These are phyloP conservation scores for Andrena hattorfiana DNA, from an alignment of 2,888 invertebrate species.

Conservation along the genomic window DNA sequence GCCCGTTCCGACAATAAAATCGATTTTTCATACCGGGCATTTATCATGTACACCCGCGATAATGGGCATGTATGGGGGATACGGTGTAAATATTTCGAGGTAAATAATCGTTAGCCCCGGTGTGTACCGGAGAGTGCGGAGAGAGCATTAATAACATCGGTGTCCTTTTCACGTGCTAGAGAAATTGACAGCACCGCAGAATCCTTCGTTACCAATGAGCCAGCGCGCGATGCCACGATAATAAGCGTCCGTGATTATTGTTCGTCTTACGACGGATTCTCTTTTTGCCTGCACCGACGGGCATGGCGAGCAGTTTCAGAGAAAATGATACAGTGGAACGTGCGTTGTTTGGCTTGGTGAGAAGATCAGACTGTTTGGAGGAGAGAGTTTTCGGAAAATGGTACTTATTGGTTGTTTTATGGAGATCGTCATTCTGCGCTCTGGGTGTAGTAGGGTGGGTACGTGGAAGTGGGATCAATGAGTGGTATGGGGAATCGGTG, in stretches of 20 bases:
- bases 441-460: too few species aligned
- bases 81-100: slow-evolving; percentile 74
- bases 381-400: background rate
- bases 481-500: too few species aligned
- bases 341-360: too few species aligned
- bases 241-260: slow-evolving; percentile 21
- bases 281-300: background rate
- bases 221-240: background rate
- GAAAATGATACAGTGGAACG: background rate
- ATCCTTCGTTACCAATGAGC: slow-evolving; percentile 63
- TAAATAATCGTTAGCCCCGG: slow-evolving; percentile 71
- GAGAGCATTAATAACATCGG: slow-evolving; percentile 70
- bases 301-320: background rate
- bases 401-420: too few species aligned
- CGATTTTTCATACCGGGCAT: slow-evolving; percentile 74
- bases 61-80: slow-evolving; percentile 70
- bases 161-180: slow-evolving; percentile 57
- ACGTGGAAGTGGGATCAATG: too few species aligned
- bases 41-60: slow-evolving; percentile 71
- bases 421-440: too few species aligned
- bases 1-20: slow-evolving; percentile 72
- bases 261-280: slow-evolving; percentile 9
- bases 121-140: slow-evolving; percentile 60
- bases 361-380: background rate
- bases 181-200: slow-evolving; percentile 52